Evolutionary conservation across 1,140 invertebrate genomes (phyloP), one percentile per base, ranked within the genome.

Genomic region (Drosophila seguyi): DNA sequence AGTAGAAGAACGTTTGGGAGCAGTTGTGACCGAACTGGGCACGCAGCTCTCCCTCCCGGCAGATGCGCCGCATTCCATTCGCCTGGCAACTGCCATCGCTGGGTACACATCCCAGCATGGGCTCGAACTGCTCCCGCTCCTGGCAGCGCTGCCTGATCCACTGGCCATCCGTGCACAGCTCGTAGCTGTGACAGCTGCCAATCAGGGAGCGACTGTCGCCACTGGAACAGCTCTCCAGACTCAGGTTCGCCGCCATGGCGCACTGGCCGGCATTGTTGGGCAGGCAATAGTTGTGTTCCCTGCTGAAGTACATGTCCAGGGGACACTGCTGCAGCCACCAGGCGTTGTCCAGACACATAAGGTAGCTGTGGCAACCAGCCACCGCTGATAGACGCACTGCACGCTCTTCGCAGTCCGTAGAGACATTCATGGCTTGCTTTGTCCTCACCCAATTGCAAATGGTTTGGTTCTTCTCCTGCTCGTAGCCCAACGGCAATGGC

Each of bases 321-420:
- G 91, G 88, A 52, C 91, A 92, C 25, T 82, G 81, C 4, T 91
- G 85, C 25, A 76, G 59, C 88, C 91, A 92, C 91, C 91, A 92
- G 11, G 62, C 60, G n/a, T 79, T 80, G 20, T 91, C 91, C 50
- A 92, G 50, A 48, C 91, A 92, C 91, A 92, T 90, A 6, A 91
- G 52, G 45, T 81, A 92, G 31, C 53, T 79, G 20, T 77, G 63
- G 20, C 91, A 92, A n/a, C 79, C 72, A 13, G 71, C 69, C 1
- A 27, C 29, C 0, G 27, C 31, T 0, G 74, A 61, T 0, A 65
- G 71, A 27, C 91, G 91, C 38, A 90, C 79, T 2, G 65, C 31
- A 18, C 77, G 63, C 0, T 91, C 86, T 0, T 75, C 68, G 25
- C 91, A 92, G 2, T 67, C 18, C 11, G 29, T 6, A 0, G 58